These are phyloP conservation scores for Choristoneura fumiferana DNA, from an alignment of 1,140 invertebrate genomes.

Conservation along the genomic window DNA sequence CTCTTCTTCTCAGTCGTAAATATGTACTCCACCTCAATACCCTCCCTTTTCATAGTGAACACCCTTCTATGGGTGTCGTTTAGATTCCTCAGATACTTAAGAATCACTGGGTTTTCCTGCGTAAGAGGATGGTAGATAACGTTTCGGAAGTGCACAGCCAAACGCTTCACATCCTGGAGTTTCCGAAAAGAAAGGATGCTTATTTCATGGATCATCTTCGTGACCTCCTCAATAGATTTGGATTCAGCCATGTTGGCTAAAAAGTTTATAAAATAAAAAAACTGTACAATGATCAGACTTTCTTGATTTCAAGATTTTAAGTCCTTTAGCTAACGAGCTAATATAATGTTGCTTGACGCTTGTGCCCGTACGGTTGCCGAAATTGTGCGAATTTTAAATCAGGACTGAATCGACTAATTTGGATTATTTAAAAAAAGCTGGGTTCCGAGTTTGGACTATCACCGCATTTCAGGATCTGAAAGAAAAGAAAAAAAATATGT, in stretches of 20 bases:
- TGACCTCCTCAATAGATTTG: constrained; percentile 37
- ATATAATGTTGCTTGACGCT: constrained; percentile 21
- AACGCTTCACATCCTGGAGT: constrained; percentile 54
- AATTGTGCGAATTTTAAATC: constrained; percentile 25
- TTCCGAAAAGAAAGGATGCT: constrained; percentile 61
- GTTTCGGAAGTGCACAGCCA: constrained; percentile 56
- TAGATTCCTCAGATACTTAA: constrained; percentile 51
- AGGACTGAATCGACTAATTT: constrained; percentile 28
- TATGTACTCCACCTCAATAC: constrained; percentile 67
- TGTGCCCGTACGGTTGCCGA: constrained; percentile 55
- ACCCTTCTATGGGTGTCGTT: constrained; percentile 57
- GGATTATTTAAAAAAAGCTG: constrained; percentile 28
- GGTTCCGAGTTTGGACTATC: constrained; percentile 44
- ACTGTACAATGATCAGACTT: constrained; percentile 48
- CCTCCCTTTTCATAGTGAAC: constrained; percentile 53
- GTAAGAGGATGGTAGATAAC: constrained; percentile 57
- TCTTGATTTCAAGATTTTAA: constrained; percentile 51
- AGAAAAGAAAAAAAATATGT: constrained; percentile 30
- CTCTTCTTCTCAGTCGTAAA: constrained; percentile 72
- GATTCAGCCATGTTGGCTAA: constrained; percentile 20
- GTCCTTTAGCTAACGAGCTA: constrained; percentile 30
- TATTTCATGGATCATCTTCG: constrained; percentile 45
- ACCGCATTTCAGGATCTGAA: constrained; percentile 75
- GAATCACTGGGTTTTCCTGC: constrained; percentile 40
- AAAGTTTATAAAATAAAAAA: constrained; percentile 23